Conservation (phyloP, 2,113 vertebrate genomes). For the Ageneiosus marmoratus region DNA sequence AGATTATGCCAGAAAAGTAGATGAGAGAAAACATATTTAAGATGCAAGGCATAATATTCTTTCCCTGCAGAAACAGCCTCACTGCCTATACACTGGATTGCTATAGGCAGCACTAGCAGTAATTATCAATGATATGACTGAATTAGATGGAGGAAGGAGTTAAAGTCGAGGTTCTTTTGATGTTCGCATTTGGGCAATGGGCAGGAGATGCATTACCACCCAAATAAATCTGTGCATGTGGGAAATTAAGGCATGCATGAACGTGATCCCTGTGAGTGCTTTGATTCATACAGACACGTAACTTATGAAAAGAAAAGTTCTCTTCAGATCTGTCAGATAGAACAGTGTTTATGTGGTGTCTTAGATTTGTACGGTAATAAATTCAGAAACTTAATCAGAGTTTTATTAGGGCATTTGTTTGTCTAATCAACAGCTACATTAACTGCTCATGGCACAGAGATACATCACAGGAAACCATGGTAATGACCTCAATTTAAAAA, state of each 20-base stretch:
- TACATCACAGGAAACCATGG: constrained; percentile 30
- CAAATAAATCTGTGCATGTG: constrained; percentile 5
- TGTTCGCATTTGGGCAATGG: neutral
- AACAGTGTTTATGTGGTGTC: neutral
- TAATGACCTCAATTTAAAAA: constrained; percentile 52
- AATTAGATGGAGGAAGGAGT: constrained; percentile 22
- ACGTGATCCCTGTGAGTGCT: constrained; percentile 21
- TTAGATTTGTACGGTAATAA: constrained; percentile 25
- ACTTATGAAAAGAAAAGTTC: neutral
- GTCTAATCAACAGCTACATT: constrained; percentile 49
- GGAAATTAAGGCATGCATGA: constrained; percentile 19
- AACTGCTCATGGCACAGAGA: constrained; percentile 34
- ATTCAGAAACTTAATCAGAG: constrained; percentile 36
- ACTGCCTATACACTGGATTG: constrained; percentile 20
- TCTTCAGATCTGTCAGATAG: neutral
- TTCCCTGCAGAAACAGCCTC: constrained; percentile 2
- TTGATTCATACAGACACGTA: constrained; percentile 30
- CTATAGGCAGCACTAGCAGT: constrained; percentile 2
- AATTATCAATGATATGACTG: constrained; percentile 28
- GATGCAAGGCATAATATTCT: constrained; percentile 31
- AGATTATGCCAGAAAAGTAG: constrained; percentile 40
- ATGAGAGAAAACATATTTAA: constrained; percentile 19
- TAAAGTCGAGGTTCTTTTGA: constrained; percentile 11
- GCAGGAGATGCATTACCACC: constrained; percentile 6
- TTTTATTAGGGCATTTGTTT: constrained; percentile 53